Base-by-base conservation (phyloP, 2,888 invertebrate genomes). In the Candidula unifasciata region DNA sequence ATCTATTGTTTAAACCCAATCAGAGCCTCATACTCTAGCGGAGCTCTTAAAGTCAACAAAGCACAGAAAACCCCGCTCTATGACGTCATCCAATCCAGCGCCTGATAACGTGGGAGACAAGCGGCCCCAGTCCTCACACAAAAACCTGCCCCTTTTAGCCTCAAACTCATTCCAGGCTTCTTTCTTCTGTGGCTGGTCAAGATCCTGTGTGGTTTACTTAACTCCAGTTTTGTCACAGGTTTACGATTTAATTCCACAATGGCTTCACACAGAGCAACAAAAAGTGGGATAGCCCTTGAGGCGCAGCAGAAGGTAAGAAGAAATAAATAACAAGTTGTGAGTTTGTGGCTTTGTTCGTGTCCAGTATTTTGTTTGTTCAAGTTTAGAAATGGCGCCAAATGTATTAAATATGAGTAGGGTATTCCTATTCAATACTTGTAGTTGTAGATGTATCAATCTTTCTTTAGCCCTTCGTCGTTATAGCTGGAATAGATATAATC, bases 251-350 rank as follows among this genome's bases (percentile, higher is more conserved):
- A 33, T 69, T 21, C 24, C 27, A 76, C 16, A 3, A 85, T 83
- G 82, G 37, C 66, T n/a, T 74, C 80, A 76, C 37, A 83, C 83
- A 80, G 85, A 80, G 85, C 85, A 54, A 64, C 83, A 30, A 86
- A 86, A 74, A 86, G 85, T 66, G 85, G 85, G n/a, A 83, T 86
- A 66, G 83, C 85, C 83, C 64, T 80, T 5, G 85, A 86, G 82
- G 85, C 83, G 18, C 83, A 83, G 37, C 80, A 86, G 52, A 86
- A 86, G 83, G 85, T 86, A 83, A 33, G 83, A 24, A n/a, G n/a
- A n/a, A n/a, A n/a, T n/a, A n/a, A n/a, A n/a, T 30, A 16, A 24
- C 60, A 60, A 24, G 60, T 13, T 60, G 10, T 60, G 10, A 24
- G 60, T 60, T 60, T 60, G 44, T 44, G 44, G 6, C 13, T 6